Conservation (phyloP, 2,888 invertebrate species). For the Brassicogethes aeneus region DNA sequence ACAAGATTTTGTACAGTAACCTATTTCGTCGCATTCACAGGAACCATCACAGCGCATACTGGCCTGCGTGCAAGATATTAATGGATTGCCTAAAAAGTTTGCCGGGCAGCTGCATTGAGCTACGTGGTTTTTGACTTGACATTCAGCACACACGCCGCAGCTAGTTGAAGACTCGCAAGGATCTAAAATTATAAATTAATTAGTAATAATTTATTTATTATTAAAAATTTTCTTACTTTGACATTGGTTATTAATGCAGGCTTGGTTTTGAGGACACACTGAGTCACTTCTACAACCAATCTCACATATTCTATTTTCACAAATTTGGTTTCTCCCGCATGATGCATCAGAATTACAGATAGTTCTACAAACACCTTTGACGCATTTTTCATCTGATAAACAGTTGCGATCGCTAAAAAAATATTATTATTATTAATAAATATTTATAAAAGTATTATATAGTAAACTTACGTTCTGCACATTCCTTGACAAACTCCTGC, state of each 20-base stretch:
- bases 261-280: slow-evolving; percentile 63
- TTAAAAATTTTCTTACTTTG: slow-evolving; percentile 46
- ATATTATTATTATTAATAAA: slow-evolving; percentile 8
- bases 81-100: slow-evolving; percentile 74
- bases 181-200: slow-evolving; percentile 43
- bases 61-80: slow-evolving; percentile 66
- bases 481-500: slow-evolving; percentile 68
- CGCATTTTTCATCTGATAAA: slow-evolving; percentile 76
- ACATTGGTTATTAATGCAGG: slow-evolving; percentile 77
- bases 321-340: slow-evolving; percentile 74
- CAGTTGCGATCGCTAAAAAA: slow-evolving; percentile 67
- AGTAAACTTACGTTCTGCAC: slow-evolving; percentile 57
- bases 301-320: slow-evolving; percentile 77
- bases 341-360: slow-evolving; percentile 81
- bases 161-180: slow-evolving; percentile 66
- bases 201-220: slow-evolving; percentile 6
- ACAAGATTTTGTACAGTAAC: slow-evolving; percentile 69
- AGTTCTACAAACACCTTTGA: slow-evolving; percentile 71
- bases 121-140: slow-evolving; percentile 73
- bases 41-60: slow-evolving; percentile 62
- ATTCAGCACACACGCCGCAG: slow-evolving; percentile 79
- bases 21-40: slow-evolving; percentile 74
- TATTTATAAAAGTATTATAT: slow-evolving; percentile 1
- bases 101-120: slow-evolving; percentile 79
- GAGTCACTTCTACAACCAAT: slow-evolving; percentile 81